Conservation (phyloP, 2,113 vertebrate species). For the Thymallus thymallus region DNA sequence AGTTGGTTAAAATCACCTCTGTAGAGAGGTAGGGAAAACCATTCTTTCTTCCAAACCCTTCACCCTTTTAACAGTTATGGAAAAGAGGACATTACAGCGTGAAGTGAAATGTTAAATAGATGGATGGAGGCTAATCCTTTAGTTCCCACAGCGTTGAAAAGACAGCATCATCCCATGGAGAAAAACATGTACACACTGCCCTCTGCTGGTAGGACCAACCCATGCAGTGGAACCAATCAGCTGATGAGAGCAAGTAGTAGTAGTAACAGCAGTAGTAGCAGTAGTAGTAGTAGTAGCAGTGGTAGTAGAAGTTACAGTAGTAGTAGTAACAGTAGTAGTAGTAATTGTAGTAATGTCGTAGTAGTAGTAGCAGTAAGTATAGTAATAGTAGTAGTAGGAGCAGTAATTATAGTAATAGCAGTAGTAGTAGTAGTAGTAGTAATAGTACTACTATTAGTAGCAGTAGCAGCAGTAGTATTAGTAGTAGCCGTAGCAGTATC, state of each 20-base stretch:
- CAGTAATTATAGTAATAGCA: too few species aligned
- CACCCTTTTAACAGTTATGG: neutral
- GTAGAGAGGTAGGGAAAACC: neutral
- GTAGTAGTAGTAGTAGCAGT: too few species aligned
- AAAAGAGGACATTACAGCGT: neutral
- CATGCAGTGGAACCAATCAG: neutral
- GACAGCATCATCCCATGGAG: neutral
- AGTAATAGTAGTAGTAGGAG: too few species aligned
- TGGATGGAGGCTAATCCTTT: neutral
- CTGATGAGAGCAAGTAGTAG: neutral
- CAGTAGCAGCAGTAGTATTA: too few species aligned
- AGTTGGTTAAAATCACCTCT: neutral
- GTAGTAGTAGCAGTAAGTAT: too few species aligned
- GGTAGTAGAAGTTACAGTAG: too few species aligned
- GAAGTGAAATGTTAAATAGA: slow-evolving; percentile 1
- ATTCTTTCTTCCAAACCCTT: neutral
- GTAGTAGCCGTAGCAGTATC: too few species aligned
- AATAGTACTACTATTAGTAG: too few species aligned
- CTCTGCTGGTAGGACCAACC: slow-evolving; percentile 41
- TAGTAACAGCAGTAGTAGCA: too few species aligned
- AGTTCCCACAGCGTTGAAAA: neutral
- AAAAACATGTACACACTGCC: slow-evolving; percentile 47
- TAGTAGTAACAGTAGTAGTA: too few species aligned
- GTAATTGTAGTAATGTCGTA: too few species aligned
- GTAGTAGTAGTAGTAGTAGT: too few species aligned